Base-by-base conservation (phyloP, 2,797 vertebrate species). In the Perdix hodgsoniae region DNA sequence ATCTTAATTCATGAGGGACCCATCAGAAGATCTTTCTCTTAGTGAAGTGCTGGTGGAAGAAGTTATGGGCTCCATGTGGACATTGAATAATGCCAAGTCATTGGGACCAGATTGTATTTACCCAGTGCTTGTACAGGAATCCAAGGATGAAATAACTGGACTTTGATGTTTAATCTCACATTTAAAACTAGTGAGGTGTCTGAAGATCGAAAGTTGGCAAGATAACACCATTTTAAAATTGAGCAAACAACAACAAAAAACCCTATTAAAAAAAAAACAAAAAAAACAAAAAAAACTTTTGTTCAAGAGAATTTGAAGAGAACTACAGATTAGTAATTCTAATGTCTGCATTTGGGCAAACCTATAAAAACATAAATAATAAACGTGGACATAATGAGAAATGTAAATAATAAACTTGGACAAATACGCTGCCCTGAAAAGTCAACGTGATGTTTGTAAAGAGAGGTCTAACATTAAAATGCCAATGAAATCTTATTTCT, bases 41-140 rank as follows among this genome's bases (percentile, higher is more conserved):
- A 54, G 45, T 11, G 78, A 70, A 84, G 72, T 35, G 83, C 60
- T 0, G 7, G 84, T 93, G 79, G 76, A 92, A 87, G 65, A 85
- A 57, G 57, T 65, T 93, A 80, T 85, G 82, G 86, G 61, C 84
- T 94, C 89, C 94, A 87, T 91, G 87, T 63, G 76, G 79, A 72
- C 59, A 31, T 10, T 1, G 47, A 91, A 72, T 69, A 89, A 81
- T 49, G 66, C 72, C 72, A 85, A 83, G 40, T 42, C 21, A 13
- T 77, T 63, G 65, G 54, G 52, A 92, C 26, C 72, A 89, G 86
- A 93, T 74, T 61, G 40, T 71, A 74, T 80, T 91, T 77, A 89
- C 75, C 59, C 84, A 92, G 39, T 0, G 5, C 31, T 66, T 39
- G 19, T 39, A 65, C 72, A 65, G 26, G 59, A 61, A 89, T 71